phyloP scores from a whole-genome alignment of 2,888 invertebrate genomes.

The Saturnia japonica region DNA sequence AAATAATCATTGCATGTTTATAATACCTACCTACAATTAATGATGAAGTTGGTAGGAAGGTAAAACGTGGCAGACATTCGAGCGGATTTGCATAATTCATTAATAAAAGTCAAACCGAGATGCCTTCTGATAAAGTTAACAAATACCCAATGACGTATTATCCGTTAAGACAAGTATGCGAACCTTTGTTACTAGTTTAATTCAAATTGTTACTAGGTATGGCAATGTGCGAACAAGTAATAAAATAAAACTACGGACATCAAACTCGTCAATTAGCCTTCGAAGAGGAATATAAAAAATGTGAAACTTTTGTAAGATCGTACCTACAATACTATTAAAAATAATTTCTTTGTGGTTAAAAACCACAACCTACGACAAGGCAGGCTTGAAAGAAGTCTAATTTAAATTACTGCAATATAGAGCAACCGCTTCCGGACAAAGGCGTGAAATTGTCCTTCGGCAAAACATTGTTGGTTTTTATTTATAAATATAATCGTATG shows the following conservation, averaged over 20 bases:
- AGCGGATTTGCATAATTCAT: conserved; percentile 74
- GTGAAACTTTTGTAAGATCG: not conserved
- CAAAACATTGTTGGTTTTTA: conserved; percentile 18
- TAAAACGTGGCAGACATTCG: conserved; percentile 45
- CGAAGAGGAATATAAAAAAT: conserved; percentile 2
- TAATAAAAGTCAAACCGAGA: conserved; percentile 70
- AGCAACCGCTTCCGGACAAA: conserved; percentile 67
- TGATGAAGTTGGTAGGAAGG: conserved; percentile 57
- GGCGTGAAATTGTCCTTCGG: conserved; percentile 60
- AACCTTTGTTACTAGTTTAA: conserved; percentile 39
- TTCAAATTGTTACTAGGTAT: conserved; percentile 25
- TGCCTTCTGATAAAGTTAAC: conserved; percentile 71
- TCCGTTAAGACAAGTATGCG: conserved; percentile 45
- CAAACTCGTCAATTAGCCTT: not conserved
- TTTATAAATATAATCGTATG: not conserved
- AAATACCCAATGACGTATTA: conserved; percentile 63
- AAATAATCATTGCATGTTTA: conserved; percentile 54
- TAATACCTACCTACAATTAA: conserved; percentile 37
- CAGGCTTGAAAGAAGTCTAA: conserved; percentile 47
- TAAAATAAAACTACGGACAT: conserved; percentile 13
- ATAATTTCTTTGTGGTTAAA: conserved; percentile 34
- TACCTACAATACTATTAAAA: conserved; percentile 1
- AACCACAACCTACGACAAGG: conserved; percentile 44
- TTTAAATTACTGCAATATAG: conserved; percentile 50
- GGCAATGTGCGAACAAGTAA: conserved; percentile 21